Percentiles rank a stretch among this genome's conserved stretches.
Conservation (phyloP, 2,113 vertebrate species). For the Artemisiospiza belli region DNA sequence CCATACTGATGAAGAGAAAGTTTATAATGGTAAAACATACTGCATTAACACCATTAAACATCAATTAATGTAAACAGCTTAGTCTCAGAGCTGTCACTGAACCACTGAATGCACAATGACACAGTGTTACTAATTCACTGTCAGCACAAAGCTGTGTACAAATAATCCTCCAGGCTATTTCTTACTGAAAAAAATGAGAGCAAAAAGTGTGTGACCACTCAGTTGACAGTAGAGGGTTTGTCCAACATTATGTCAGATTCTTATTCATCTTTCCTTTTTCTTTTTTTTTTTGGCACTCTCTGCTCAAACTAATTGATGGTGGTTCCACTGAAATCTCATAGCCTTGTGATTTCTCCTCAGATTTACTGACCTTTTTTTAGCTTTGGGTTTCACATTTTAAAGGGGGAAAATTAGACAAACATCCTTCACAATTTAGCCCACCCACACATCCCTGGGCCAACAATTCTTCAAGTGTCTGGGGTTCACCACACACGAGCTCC, state of each 20-base stretch:
- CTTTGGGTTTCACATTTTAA: slow-evolving; percentile 34
- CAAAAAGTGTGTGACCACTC: slow-evolving; percentile 74
- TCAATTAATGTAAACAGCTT: slow-evolving; percentile 66
- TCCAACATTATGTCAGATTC: slow-evolving; percentile 50
- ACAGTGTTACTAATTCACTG: slow-evolving; percentile 63
- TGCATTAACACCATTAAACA: slow-evolving; percentile 57
- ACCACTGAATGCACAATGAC: slow-evolving; percentile 44
- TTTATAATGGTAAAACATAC: slow-evolving; percentile 55
- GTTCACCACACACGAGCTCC: slow-evolving; percentile 54
- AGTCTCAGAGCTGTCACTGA: slow-evolving; percentile 56
- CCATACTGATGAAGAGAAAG: slow-evolving; percentile 13
- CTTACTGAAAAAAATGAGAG: slow-evolving; percentile 51
- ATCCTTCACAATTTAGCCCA: slow-evolving; percentile 36
- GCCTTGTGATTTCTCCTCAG: slow-evolving; percentile 60
- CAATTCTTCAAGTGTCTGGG: slow-evolving; percentile 25
- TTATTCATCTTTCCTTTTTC: slow-evolving; percentile 14
- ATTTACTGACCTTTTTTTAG: slow-evolving; percentile 53
- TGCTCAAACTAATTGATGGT: slow-evolving; percentile 64
- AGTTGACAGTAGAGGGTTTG: slow-evolving; percentile 59
- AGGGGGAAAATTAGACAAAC: slow-evolving; percentile 47
- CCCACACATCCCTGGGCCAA: slow-evolving; percentile 41
- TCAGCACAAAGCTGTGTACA: slow-evolving; percentile 51
- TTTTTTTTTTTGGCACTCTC: slow-evolving; percentile 1
- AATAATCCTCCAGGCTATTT: slow-evolving; percentile 56
- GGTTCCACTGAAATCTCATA: slow-evolving; percentile 56